These are phyloP conservation scores for Sebastes elongatus DNA, from an alignment of 2,797 vertebrate species.

Conservation along the genomic window DNA sequence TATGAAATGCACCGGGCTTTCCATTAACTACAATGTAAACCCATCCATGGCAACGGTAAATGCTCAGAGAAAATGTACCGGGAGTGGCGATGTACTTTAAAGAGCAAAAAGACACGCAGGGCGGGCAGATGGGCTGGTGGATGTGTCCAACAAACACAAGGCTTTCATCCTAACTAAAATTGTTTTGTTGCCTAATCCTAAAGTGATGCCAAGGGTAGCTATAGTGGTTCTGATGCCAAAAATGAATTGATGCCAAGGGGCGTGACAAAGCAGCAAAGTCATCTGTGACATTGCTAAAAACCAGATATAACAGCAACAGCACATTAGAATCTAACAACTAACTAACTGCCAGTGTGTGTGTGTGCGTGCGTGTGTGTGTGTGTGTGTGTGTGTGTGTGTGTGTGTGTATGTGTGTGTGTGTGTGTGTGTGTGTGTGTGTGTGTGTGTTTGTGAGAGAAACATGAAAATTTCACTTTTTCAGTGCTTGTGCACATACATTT, in stretches of 20 bases:
- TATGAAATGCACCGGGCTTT: neutral
- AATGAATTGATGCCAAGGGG: neutral
- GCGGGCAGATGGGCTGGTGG: neutral
- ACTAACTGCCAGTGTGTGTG: no score
- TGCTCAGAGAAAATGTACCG: neutral
- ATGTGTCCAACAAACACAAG: neutral
- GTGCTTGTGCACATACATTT: no score
- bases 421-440: no score
- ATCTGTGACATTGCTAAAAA: neutral
- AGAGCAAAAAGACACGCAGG: neutral
- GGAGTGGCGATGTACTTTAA: neutral
- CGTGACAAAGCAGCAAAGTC: neutral
- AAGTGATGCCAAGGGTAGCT: neutral
- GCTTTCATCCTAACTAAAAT: neutral
- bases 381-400: no score
- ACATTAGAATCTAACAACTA: neutral
- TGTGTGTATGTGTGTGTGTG: no score
- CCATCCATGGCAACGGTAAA: neutral
- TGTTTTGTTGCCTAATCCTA: neutral
- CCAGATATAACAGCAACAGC: neutral
- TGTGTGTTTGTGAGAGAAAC: no score
- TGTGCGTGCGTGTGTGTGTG: no score
- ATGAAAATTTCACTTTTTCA: no score
- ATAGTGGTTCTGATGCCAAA: neutral
- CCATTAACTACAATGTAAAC: neutral